Evolutionary conservation across 2,888 invertebrate genomes (phyloP).

Genomic region (Torymus auratus): DNA sequence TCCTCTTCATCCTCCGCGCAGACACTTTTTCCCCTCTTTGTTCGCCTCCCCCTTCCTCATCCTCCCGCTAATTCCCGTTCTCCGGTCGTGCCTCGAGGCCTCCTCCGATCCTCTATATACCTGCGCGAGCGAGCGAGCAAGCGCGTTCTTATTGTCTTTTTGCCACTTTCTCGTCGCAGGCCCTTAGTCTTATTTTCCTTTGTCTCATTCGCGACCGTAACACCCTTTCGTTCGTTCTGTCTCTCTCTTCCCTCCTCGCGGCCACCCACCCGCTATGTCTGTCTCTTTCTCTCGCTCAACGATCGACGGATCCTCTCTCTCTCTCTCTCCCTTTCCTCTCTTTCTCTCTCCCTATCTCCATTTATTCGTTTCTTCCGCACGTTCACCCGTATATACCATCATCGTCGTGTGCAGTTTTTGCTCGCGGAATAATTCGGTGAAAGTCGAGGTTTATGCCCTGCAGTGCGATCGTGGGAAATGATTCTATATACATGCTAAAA

Average conservation of each 20-base stretch:
- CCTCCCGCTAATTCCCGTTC: slow-evolving; percentile 39
- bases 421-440: too few relatives aligned
- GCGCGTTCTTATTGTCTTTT: slow-evolving; percentile 43
- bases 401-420: too few relatives aligned
- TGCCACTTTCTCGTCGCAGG: slow-evolving; percentile 45
- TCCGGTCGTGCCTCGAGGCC: slow-evolving; percentile 20
- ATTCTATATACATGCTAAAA: too few relatives aligned
- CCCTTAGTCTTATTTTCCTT: slow-evolving; percentile 65
- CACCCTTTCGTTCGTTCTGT: slow-evolving; percentile 56
- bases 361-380: not conserved
- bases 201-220: slow-evolving; percentile 63
- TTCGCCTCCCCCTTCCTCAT: not conserved
- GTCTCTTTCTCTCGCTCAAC: slow-evolving; percentile 31
- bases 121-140: too few relatives aligned
- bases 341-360: not conserved
- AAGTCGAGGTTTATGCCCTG: too few relatives aligned
- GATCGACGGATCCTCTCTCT: not conserved
- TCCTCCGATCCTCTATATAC: not conserved
- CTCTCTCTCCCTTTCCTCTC: not conserved
- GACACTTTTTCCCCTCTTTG: not conserved
- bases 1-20: slow-evolving; percentile 5
- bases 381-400: too few relatives aligned
- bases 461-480: too few relatives aligned
- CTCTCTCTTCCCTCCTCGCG: slow-evolving; percentile 9
- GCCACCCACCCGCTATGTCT: slow-evolving; percentile 40